Conservation (phyloP, 2,113 vertebrate genomes). For the Tamias sibiricus region DNA sequence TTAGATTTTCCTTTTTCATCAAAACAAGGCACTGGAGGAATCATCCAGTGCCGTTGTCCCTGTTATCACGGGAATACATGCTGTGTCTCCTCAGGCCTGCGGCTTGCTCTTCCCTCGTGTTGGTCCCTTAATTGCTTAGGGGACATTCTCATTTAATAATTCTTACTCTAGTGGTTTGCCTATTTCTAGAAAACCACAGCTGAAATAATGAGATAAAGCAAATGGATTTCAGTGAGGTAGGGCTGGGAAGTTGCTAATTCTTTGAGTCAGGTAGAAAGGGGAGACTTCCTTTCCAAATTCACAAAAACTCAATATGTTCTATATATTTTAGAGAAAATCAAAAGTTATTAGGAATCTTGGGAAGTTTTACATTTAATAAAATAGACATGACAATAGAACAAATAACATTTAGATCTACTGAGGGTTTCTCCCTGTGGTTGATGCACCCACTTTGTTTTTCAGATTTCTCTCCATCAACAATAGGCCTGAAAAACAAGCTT, state of each 20-base stretch:
- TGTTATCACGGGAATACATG: fast-evolving
- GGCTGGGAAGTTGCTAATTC: neutral
- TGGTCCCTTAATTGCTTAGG: neutral
- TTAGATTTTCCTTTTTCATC: neutral
- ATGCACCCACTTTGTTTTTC: too few species aligned
- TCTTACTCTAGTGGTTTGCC: neutral
- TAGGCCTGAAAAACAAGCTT: neutral
- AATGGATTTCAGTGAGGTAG: neutral
- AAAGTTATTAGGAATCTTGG: neutral
- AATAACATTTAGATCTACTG: too few species aligned
- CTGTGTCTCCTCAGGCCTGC: neutral
- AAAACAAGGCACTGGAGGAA: neutral
- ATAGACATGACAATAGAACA: neutral
- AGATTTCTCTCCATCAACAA: too few species aligned
- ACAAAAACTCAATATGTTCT: neutral
- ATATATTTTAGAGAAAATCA: neutral
- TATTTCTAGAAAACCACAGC: neutral
- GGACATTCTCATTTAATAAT: neutral
- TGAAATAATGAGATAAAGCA: constrained; percentile 14
- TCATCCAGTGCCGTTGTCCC: fast-evolving
- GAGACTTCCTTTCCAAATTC: neutral
- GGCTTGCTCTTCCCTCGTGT: neutral
- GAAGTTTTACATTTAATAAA: neutral
- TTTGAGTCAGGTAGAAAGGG: neutral
- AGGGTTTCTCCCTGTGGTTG: too few species aligned